These are phyloP conservation scores for Arrhopalites spinosus DNA, from an alignment of 2,888 invertebrate species.

Conservation along the genomic window DNA sequence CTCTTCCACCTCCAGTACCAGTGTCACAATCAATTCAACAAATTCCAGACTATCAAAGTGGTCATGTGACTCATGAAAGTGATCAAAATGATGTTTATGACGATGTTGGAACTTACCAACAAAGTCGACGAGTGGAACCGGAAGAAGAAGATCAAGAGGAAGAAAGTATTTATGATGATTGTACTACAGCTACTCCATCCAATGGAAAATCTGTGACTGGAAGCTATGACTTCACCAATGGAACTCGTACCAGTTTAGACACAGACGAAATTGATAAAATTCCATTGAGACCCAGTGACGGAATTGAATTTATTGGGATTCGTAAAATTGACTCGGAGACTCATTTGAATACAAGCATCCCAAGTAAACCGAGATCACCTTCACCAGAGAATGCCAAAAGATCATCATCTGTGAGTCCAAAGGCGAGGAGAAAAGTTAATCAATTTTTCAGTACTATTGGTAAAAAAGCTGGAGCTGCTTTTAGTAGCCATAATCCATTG, in stretches of 20 bases:
- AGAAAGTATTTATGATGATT: constrained; percentile 56
- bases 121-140: constrained; percentile 38
- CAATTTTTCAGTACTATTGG: constrained; percentile 56
- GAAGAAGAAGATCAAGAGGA: constrained; percentile 40
- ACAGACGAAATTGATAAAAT: constrained; percentile 45
- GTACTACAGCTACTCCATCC: constrained; percentile 32
- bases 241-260: constrained; percentile 29
- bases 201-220: constrained; percentile 37
- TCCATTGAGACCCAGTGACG: constrained; percentile 46
- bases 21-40: neutral
- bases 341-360: constrained; percentile 49
- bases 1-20: constrained; percentile 33
- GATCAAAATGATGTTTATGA: constrained; percentile 41
- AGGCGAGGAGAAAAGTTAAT: constrained; percentile 53
- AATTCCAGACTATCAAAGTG: neutral
- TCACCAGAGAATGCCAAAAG: constrained; percentile 36
- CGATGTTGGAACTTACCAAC: constrained; percentile 32
- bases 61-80: neutral
- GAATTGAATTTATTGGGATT: constrained; percentile 56
- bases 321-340: constrained; percentile 55
- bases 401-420: constrained; percentile 52
- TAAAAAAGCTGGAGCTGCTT: constrained; percentile 56
- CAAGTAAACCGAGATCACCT: neutral
- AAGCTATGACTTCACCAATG: constrained; percentile 52
- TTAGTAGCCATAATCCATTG: constrained; percentile 40